These are phyloP conservation scores for Phytoseiulus persimilis DNA, from an alignment of 2,888 invertebrate species.

Conservation along the genomic window DNA sequence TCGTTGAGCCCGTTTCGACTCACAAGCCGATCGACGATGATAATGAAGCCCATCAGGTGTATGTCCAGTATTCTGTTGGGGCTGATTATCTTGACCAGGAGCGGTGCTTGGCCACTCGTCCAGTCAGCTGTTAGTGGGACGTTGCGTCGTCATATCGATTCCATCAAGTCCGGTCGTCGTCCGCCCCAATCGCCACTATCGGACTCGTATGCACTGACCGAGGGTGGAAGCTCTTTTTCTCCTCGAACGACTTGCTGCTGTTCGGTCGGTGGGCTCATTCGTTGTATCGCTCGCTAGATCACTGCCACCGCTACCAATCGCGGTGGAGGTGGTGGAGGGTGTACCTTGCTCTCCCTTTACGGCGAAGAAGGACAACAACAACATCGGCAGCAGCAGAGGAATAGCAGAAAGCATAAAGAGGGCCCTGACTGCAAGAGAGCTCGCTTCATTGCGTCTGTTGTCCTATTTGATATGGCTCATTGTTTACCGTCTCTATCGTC, in stretches of 20 bases:
- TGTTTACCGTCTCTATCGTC: conserved; percentile 20
- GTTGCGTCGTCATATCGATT: not conserved
- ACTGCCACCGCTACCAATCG: not conserved
- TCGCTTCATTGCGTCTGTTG: conserved; percentile 38
- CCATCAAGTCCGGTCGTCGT: not conserved
- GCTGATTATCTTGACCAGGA: not conserved
- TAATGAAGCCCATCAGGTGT: not conserved
- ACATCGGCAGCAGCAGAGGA: not conserved
- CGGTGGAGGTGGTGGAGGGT: not conserved
- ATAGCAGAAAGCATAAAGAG: not conserved
- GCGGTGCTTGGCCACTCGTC: not conserved
- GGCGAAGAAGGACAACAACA: not conserved
- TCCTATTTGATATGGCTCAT: conserved; percentile 39
- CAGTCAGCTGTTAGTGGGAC: not conserved
- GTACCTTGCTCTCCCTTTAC: not conserved
- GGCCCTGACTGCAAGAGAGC: not conserved
- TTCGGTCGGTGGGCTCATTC: not conserved
- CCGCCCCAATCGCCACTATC: not conserved
- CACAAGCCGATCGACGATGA: not conserved
- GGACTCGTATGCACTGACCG: not conserved
- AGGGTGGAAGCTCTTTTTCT: not conserved
- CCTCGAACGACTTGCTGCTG: not conserved
- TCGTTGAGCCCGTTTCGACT: not conserved
- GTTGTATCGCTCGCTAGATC: not conserved
- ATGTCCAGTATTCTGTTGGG: not conserved